Evolutionary conservation across 2,888 invertebrate genomes (phyloP).

Genomic region (Ernsta delagoae): DNA sequence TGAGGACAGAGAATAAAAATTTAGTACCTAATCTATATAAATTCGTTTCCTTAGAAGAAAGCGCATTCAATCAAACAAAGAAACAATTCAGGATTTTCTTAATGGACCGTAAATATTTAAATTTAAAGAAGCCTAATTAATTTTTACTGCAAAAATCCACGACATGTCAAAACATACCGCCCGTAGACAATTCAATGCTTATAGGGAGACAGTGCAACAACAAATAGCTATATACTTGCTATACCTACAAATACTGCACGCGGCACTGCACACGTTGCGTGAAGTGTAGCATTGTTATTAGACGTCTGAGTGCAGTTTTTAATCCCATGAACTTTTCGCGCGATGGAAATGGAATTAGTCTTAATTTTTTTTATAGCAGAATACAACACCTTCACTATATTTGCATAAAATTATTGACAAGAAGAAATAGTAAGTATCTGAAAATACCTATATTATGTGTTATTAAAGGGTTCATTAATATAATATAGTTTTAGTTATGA

Average conservation of each 20-base stretch:
- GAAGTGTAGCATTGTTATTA: slow-evolving; percentile 6
- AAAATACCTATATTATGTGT: too few relatives aligned
- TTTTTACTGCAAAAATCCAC: neutral
- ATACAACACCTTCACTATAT: neutral
- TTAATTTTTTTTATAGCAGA: neutral
- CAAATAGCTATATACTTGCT: neutral
- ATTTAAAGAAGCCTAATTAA: too few relatives aligned
- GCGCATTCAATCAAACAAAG: too few relatives aligned
- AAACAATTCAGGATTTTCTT: too few relatives aligned
- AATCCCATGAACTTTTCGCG: neutral
- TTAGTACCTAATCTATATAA: too few relatives aligned
- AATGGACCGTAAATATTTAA: too few relatives aligned
- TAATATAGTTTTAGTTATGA: too few relatives aligned
- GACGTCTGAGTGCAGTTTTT: slow-evolving; percentile 7
- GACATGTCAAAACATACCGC: neutral
- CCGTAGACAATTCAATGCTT: neutral
- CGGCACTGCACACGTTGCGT: slow-evolving; percentile 4
- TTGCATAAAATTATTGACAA: too few relatives aligned
- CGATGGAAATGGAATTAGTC: neutral
- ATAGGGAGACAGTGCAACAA: neutral
- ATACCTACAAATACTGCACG: neutral
- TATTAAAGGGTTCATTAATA: too few relatives aligned
- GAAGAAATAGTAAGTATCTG: too few relatives aligned
- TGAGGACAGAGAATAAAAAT: too few relatives aligned
- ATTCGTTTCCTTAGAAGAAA: too few relatives aligned